These are phyloP conservation scores for Pteria penguin DNA, from an alignment of 2,888 invertebrate genomes.

Conservation along the genomic window DNA sequence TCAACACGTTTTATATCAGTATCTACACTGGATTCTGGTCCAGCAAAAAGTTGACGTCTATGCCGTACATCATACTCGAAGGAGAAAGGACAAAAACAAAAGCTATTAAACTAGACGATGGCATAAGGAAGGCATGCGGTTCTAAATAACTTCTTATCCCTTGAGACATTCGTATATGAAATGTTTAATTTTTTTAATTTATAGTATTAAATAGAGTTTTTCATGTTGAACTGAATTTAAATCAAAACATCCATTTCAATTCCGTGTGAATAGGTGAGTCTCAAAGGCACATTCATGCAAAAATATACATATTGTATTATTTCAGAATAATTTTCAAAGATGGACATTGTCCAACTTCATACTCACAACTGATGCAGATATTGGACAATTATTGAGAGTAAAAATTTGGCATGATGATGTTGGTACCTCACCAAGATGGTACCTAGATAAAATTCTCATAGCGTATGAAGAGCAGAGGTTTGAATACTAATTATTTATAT, in stretches of 20 bases:
- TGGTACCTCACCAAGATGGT: constrained; percentile 51
- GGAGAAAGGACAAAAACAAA: constrained; percentile 50
- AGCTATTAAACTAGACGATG: constrained; percentile 49
- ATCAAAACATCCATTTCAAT: too few relatives aligned
- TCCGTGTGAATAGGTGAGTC: too few relatives aligned
- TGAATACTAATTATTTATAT: too few relatives aligned
- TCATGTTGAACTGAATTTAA: too few relatives aligned
- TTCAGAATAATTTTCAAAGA: constrained; percentile 52
- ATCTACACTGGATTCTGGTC: constrained; percentile 54
- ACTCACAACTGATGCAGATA: constrained; percentile 42
- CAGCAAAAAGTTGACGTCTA: constrained; percentile 37
- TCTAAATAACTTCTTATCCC: too few relatives aligned
- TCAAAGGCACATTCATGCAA: too few relatives aligned
- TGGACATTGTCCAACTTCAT: constrained; percentile 57
- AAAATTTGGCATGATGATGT: constrained; percentile 58
- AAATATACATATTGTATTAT: too few relatives aligned
- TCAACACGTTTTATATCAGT: constrained; percentile 52
- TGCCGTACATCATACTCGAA: constrained; percentile 49
- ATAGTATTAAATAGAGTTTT: too few relatives aligned
- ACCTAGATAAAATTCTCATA: constrained; percentile 53
- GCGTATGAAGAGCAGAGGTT: constrained; percentile 2
- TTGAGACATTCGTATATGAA: too few relatives aligned
- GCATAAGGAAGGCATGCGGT: too few relatives aligned
- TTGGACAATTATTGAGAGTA: constrained; percentile 53
- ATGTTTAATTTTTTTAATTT: too few relatives aligned